Evolutionary conservation across 2,113 vertebrate species (phyloP).

Genomic region (Nasalis larvatus): DNA sequence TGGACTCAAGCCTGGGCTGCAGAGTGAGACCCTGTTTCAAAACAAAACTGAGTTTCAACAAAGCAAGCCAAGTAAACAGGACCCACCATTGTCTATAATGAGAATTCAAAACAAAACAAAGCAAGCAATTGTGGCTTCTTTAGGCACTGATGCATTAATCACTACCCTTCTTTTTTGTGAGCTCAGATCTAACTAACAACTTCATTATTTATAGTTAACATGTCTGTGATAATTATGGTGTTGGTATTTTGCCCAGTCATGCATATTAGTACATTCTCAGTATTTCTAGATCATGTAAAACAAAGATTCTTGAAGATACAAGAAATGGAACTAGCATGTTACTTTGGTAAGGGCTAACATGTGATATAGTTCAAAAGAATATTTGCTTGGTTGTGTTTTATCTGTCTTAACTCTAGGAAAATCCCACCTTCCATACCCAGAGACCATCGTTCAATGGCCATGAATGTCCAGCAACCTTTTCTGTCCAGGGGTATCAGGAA

Average conservation of each 20-base stretch:
- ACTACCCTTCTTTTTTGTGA: background rate
- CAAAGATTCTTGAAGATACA: background rate
- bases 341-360: background rate
- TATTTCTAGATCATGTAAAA: background rate
- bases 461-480: accelerated
- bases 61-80: constrained; percentile 20
- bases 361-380: background rate
- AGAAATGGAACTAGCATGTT: background rate
- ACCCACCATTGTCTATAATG: background rate
- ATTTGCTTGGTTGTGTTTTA: background rate
- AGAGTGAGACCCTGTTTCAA: no score
- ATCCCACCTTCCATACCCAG: background rate
- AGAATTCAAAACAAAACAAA: background rate
- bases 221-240: background rate
- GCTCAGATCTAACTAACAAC: background rate
- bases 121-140: background rate
- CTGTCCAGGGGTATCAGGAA: background rate
- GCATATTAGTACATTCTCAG: background rate
- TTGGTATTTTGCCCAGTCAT: background rate
- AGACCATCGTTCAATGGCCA: background rate
- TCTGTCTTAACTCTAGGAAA: background rate
- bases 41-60: background rate
- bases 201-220: background rate
- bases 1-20: no score
- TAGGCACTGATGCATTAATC: background rate